A percentile compares a stretch with the other conserved stretches of the same genome.
Conservation (phyloP, 2,113 vertebrate genomes). For the Rhipidura dahli region DNA sequence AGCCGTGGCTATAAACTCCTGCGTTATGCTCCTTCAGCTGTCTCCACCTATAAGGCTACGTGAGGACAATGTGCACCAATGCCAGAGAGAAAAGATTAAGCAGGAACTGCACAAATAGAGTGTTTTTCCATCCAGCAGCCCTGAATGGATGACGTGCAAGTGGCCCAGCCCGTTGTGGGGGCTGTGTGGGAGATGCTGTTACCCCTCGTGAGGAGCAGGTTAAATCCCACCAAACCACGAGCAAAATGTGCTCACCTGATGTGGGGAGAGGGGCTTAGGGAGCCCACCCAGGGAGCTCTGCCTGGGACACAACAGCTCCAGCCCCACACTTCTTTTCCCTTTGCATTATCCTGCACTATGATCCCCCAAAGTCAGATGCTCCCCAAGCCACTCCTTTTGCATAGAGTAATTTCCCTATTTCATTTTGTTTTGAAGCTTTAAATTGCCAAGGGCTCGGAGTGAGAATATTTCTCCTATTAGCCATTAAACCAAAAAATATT, state of each 20-base stretch:
- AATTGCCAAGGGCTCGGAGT: neutral
- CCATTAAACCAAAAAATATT: neutral
- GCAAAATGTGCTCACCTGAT: rapidly evolving
- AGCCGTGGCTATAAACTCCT: neutral
- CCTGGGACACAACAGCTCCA: neutral
- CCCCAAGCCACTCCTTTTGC: neutral
- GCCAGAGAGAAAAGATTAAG: slow-evolving; percentile 30
- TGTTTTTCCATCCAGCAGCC: slow-evolving; percentile 30
- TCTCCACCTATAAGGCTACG: slow-evolving; percentile 39
- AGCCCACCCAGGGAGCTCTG: neutral
- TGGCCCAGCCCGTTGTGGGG: neutral
- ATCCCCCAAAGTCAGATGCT: neutral
- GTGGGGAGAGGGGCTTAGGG: neutral
- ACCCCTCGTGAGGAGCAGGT: neutral
- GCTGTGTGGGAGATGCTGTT: neutral
- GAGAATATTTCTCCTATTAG: neutral
- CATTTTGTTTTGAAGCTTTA: neutral
- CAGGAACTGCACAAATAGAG: neutral
- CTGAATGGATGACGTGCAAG: neutral
- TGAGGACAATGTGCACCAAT: neutral
- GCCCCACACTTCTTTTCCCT: neutral
- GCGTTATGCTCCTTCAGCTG: slow-evolving; percentile 25
- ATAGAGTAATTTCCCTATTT: rapidly evolving
- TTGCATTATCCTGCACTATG: rapidly evolving
- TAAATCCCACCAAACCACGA: neutral